Evolutionary conservation across 2,888 invertebrate genomes (phyloP), one percentile per base, ranked within the genome.

Genomic region (Leuctra nigra): DNA sequence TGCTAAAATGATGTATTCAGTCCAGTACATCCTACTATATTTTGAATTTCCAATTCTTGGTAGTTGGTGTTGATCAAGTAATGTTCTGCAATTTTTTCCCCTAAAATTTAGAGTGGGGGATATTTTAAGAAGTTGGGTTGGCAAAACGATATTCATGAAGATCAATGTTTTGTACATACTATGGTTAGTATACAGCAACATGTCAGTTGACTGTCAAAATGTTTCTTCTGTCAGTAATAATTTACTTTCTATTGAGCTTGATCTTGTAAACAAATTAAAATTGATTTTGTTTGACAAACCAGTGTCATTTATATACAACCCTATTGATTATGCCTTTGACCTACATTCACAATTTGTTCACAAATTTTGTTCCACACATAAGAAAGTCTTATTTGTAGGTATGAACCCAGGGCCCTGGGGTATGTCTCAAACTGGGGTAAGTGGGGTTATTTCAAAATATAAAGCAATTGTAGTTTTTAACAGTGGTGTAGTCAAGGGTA

Each of bases 381-480:
- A 91, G 70, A 76, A 77, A 61, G 75, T 96, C 39, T 73, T 96
- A 63, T 90, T 91, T 68, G 77, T 96, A 59, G 95, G 95, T 4
- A 93, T 96, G 90, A 96, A 96, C 74, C 94, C 95, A 13, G 95
- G 95, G n/a, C 93, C 94, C 0, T 93, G 87, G 84, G 95, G 95
- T 61, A 95, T 95, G 95, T 87, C 87, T 24, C 95, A 96, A 72
- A 95, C 90, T 64, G 94, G 94, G 65, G 90, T 90, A 77, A 77
- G 78, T 63, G 23, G 6, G 20, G 6, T 38, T n/a, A 14, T 38
- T 7, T 38, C n/a, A 4, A n/a, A n/a, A n/a, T n/a, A n/a, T n/a
- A n/a, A n/a, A n/a, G n/a, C n/a, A n/a, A n/a, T n/a, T n/a, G n/a
- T n/a, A n/a, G n/a, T n/a, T n/a, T n/a, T n/a, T n/a, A n/a, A n/a